Evolutionary conservation across 2,113 vertebrate genomes (phyloP).

Genomic region (Boulengeromyrus knoepffleri): DNA sequence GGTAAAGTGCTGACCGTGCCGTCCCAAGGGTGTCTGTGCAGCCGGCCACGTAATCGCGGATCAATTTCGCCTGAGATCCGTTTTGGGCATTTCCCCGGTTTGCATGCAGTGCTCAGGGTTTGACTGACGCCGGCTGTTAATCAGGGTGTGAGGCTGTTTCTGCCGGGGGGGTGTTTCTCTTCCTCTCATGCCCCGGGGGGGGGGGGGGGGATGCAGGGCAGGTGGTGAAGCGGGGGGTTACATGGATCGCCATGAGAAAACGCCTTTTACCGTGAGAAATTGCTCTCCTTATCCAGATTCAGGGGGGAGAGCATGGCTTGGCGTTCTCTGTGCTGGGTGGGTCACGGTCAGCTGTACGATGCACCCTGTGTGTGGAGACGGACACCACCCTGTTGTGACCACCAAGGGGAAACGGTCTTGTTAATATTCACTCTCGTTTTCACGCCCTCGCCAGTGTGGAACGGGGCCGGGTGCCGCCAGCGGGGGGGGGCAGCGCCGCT

Average conservation of each 20-base stretch:
- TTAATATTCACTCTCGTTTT: not conserved
- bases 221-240: not conserved
- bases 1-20: not conserved
- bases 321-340: not conserved
- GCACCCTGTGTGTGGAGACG: not conserved
- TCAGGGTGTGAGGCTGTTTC: not conserved
- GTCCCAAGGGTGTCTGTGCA: not conserved
- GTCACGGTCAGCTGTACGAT: not conserved
- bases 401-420: not conserved
- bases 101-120: not conserved
- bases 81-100: not conserved
- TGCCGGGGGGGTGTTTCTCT: not conserved
- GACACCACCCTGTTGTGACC: not conserved
- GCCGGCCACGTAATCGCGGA: not conserved
- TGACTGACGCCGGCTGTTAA: not conserved
- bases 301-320: not conserved
- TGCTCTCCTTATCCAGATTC: not conserved
- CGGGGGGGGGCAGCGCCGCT: not conserved
- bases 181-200: not conserved
- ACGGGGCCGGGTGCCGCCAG: not conserved
- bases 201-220: not conserved
- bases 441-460: not conserved
- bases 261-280: not conserved
- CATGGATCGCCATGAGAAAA: not conserved
- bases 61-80: not conserved